Conservation (phyloP, 2,113 vertebrate genomes). For the Clupea harengus region DNA sequence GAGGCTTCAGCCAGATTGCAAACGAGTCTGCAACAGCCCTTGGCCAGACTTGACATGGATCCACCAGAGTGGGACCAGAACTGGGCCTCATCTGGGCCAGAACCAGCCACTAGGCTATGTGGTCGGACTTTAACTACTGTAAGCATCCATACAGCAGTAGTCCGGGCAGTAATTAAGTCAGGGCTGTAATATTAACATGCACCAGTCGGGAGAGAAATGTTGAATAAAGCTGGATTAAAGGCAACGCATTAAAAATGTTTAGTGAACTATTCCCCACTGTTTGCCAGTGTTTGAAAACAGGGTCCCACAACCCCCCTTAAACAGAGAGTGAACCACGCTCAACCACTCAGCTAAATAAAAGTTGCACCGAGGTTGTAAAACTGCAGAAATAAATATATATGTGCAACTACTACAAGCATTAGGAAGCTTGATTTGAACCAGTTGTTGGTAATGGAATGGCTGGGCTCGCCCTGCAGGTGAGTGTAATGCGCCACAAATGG, state of each 20-base stretch:
- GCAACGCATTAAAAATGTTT: neutral
- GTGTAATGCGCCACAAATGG: constrained; percentile 38
- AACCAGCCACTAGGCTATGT: neutral
- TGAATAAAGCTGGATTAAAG: neutral
- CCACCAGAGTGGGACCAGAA: neutral
- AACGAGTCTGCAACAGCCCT: neutral
- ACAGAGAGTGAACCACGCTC: constrained; percentile 4
- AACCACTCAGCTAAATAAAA: constrained; percentile 14
- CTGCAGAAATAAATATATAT: constrained; percentile 20
- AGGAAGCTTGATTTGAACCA: constrained; percentile 34
- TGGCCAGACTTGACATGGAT: neutral
- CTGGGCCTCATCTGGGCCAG: neutral
- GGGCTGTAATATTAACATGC: neutral
- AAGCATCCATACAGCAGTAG: neutral
- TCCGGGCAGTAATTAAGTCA: neutral
- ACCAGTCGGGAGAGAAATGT: neutral
- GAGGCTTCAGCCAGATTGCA: neutral
- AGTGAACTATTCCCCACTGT: neutral
- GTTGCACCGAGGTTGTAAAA: neutral
- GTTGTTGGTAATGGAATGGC: constrained; percentile 44
- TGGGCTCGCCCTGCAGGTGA: constrained; percentile 35
- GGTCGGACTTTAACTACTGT: neutral
- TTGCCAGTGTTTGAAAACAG: neutral
- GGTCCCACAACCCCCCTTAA: neutral
- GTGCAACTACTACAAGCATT: constrained; percentile 14